Conservation (phyloP, 2,113 vertebrate species). For the Embiotoca jacksoni region DNA sequence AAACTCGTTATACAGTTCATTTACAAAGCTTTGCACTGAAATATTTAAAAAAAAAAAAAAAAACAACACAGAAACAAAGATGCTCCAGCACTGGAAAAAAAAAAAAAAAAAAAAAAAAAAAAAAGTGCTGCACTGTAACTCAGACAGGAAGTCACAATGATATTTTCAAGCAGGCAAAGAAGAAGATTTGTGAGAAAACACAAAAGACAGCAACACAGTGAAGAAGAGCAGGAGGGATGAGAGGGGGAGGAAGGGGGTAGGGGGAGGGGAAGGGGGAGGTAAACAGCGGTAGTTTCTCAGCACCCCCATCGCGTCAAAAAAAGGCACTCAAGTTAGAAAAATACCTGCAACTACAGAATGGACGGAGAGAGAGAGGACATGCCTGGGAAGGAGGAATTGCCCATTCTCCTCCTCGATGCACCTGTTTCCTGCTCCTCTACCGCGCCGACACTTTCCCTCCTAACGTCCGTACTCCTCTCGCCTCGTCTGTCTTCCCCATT, state of each 20-base stretch:
- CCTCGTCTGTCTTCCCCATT: slow-evolving; percentile 43
- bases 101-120: background rate
- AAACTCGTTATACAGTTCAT: background rate
- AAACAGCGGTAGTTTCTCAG: slow-evolving; percentile 56
- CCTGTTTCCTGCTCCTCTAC: slow-evolving; percentile 62
- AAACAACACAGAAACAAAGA: background rate
- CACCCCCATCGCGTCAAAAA: slow-evolving; percentile 50
- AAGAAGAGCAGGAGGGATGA: background rate
- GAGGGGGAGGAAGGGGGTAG: no score
- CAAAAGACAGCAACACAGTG: slow-evolving; percentile 20
- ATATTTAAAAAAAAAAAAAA: background rate
- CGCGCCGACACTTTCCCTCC: slow-evolving; percentile 47
- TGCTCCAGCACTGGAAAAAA: background rate
- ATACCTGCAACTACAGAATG: slow-evolving; percentile 83
- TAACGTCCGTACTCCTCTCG: slow-evolving; percentile 36
- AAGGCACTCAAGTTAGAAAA: slow-evolving; percentile 76
- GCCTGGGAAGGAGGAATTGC: slow-evolving; percentile 84
- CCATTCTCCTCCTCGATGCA: slow-evolving; percentile 78
- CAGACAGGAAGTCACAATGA: background rate
- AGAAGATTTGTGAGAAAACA: no score
- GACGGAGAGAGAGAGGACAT: slow-evolving; percentile 79
- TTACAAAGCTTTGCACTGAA: slow-evolving; percentile 8
- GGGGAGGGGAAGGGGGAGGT: background rate
- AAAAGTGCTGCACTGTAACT: background rate
- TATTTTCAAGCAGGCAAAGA: no score